phyloP scores from a whole-genome alignment of 2,113 vertebrate species.

The Mesoclemmys tuberculata region DNA sequence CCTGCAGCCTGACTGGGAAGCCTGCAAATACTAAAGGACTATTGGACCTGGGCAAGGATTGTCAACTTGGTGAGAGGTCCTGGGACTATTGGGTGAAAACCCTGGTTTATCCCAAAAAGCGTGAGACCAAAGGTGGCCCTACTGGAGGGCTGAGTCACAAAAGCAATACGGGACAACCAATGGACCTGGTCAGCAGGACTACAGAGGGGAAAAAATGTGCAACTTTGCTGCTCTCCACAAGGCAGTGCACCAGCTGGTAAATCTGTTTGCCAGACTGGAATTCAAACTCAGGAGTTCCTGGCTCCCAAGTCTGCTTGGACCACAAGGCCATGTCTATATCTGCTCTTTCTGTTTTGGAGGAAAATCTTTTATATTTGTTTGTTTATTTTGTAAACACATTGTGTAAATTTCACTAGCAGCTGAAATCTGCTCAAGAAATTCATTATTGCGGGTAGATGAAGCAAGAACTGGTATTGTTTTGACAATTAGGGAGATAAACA shows the following conservation, averaged over 20 bases:
- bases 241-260: background rate
- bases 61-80: background rate
- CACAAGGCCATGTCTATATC: slow-evolving; percentile 48
- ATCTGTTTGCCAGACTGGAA: background rate
- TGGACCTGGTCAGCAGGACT: background rate
- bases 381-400: slow-evolving; percentile 38
- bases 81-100: background rate
- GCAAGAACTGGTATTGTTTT: slow-evolving; percentile 67
- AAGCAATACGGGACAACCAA: background rate
- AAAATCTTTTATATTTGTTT: slow-evolving; percentile 11
- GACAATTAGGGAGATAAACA: slow-evolving; percentile 63
- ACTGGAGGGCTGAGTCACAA: background rate
- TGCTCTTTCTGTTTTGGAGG: slow-evolving; percentile 2
- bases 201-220: background rate
- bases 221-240: background rate
- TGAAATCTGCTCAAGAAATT: slow-evolving; percentile 50
- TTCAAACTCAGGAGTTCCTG: background rate
- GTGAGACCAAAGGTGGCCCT: background rate
- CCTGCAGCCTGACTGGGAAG: background rate
- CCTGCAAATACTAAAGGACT: background rate
- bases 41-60: background rate
- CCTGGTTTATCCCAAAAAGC: background rate
- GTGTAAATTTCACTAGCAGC: slow-evolving; percentile 50
- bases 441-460: slow-evolving; percentile 58
- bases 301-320: slow-evolving; percentile 1